Percentiles rank a stretch among this genome's conserved stretches.
phyloP scores from a whole-genome alignment of 2,113 vertebrate species.

The Carassius carassius region DNA sequence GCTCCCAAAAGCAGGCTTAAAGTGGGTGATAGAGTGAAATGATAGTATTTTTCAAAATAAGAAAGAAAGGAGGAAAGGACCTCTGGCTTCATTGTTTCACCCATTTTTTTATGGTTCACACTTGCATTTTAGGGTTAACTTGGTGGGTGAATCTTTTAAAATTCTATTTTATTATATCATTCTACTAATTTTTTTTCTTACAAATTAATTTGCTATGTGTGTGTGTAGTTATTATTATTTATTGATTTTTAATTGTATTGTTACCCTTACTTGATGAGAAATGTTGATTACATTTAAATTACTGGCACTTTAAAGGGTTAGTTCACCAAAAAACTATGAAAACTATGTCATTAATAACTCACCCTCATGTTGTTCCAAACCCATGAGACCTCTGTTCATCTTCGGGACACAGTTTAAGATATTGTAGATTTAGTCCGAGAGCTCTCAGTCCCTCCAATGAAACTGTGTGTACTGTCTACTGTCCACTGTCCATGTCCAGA shows the following conservation, averaged over 20 bases:
- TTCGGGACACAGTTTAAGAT: too few species aligned
- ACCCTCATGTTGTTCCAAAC: too few species aligned
- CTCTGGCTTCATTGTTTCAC: conserved; percentile 30
- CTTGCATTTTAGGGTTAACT: neutral
- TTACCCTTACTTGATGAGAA: neutral
- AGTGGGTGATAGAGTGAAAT: conserved; percentile 62
- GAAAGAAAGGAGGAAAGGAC: conserved; percentile 68
- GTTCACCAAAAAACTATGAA: too few species aligned
- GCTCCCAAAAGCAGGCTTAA: conserved; percentile 61
- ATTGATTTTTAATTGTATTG: neutral
- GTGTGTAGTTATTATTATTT: neutral
- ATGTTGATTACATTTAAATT: neutral
- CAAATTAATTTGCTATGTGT: neutral
- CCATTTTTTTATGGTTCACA: conserved; percentile 26
- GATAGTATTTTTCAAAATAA: conserved; percentile 70
- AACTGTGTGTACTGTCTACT: too few species aligned
- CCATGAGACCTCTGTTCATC: too few species aligned
- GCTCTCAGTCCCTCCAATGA: too few species aligned
- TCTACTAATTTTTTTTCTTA: too few species aligned
- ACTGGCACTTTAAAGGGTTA: neutral
- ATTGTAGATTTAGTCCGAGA: too few species aligned
- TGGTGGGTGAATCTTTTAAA: neutral
- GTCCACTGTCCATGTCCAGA: too few species aligned
- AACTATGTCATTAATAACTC: too few species aligned
- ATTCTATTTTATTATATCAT: neutral